Evolutionary conservation across 1,140 invertebrate species (phyloP).

Genomic region (Centruroides sculpturatus): DNA sequence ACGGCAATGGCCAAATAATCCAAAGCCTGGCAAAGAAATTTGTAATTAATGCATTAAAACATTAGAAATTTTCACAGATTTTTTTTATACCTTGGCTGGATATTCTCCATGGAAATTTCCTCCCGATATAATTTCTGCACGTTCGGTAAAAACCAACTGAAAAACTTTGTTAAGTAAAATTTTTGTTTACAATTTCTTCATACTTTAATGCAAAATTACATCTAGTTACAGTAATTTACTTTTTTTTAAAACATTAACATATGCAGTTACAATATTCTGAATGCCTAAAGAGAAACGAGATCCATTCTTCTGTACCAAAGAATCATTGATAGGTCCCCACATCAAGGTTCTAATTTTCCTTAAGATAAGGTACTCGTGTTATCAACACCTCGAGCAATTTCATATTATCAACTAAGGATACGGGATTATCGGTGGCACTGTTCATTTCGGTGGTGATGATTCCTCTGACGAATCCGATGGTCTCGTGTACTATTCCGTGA

Average conservation of each 20-base stretch:
- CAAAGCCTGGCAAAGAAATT: conserved; percentile 27
- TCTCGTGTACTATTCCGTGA: conserved; percentile 53
- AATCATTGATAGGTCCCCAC: too few species aligned
- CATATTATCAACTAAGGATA: conserved; percentile 23
- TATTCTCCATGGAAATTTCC: conserved; percentile 61
- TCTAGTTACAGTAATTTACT: too few species aligned
- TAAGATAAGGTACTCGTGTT: too few species aligned
- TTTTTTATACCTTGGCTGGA: conserved; percentile 43
- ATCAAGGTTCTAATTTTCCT: too few species aligned
- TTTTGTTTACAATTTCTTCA: too few species aligned
- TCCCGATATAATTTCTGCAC: conserved; percentile 51
- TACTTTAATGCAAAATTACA: too few species aligned
- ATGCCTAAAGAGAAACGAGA: too few species aligned
- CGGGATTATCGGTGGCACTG: conserved; percentile 57
- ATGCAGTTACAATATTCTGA: too few species aligned
- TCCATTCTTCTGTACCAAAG: too few species aligned
- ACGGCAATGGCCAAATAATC: conserved; percentile 59
- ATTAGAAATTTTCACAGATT: background rate
- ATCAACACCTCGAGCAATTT: too few species aligned
- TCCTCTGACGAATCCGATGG: conserved; percentile 47
- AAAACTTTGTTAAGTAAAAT: background rate
- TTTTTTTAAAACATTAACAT: too few species aligned
- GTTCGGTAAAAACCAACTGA: conserved; percentile 51
- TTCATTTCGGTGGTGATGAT: conserved; percentile 53
- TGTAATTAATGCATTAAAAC: too few species aligned